A percentile compares a stretch with the other conserved stretches of the same genome.
These are phyloP conservation scores for Platyura marginata DNA, from an alignment of 1,140 invertebrate species.

Conservation along the genomic window DNA sequence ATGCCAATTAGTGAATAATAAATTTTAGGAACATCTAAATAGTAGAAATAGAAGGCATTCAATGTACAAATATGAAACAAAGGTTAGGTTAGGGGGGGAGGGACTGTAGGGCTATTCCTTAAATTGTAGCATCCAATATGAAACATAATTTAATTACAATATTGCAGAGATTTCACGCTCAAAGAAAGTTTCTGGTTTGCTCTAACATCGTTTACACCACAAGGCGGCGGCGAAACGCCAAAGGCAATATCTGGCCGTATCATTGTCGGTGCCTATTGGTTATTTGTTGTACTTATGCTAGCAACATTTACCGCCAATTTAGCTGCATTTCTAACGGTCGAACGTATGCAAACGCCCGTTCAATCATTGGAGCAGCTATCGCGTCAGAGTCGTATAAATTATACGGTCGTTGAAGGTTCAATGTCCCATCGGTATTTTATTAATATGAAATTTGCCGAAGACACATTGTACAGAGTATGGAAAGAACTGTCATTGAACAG, in stretches of 20 bases:
- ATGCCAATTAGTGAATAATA: too few species aligned
- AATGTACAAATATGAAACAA: too few species aligned
- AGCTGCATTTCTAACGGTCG: slow-evolving; percentile 90
- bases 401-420: slow-evolving; percentile 69
- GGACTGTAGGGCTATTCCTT: too few species aligned
- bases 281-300: slow-evolving; percentile 82
- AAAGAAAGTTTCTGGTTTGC: slow-evolving; percentile 91
- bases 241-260: slow-evolving; percentile 68
- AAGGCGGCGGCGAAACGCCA: slow-evolving; percentile 74
- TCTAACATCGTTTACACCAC: slow-evolving; percentile 77
- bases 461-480: slow-evolving; percentile 74
- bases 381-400: slow-evolving; percentile 74
- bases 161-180: slow-evolving; percentile 57
- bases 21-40: too few species aligned
- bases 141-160: slow-evolving; percentile 2
- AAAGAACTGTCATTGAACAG: slow-evolving; percentile 73
- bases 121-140: too few species aligned
- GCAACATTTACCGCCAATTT: slow-evolving; percentile 94
- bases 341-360: slow-evolving; percentile 84
- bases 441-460: slow-evolving; percentile 81
- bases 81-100: too few species aligned
- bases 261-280: slow-evolving; percentile 79
- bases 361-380: slow-evolving; percentile 75
- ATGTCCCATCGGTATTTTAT: slow-evolving; percentile 71
- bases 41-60: too few species aligned